These are phyloP conservation scores for Sisyra terminalis DNA, from an alignment of 2,888 invertebrate genomes.

Conservation along the genomic window DNA sequence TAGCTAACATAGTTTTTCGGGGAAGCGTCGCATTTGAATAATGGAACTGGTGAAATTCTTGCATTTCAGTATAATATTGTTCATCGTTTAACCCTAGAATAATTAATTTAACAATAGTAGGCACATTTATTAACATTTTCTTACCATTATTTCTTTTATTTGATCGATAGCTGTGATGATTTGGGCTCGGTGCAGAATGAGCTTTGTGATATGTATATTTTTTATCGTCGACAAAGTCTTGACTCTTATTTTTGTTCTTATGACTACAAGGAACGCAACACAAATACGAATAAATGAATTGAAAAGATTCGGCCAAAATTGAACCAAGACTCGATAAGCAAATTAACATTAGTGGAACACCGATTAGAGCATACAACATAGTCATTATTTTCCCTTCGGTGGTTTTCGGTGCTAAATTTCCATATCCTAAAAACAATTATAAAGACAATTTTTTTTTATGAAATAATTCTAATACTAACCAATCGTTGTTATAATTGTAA, in stretches of 20 bases:
- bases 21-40: slow-evolving; percentile 12
- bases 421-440: slow-evolving; percentile 47
- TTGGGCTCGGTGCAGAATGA: slow-evolving; percentile 29
- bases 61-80: not conserved
- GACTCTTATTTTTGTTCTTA: slow-evolving; percentile 11
- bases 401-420: slow-evolving; percentile 70
- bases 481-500: slow-evolving; percentile 78
- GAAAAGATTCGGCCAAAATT: slow-evolving; percentile 59
- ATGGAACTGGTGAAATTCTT: not conserved
- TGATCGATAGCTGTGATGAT: slow-evolving; percentile 1
- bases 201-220: slow-evolving; percentile 37
- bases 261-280: slow-evolving; percentile 22
- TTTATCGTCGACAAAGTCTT: not conserved
- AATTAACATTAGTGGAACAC: slow-evolving; percentile 73
- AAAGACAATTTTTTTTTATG: not conserved
- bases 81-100: not conserved
- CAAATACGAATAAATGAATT: slow-evolving; percentile 42
- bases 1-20: slow-evolving; percentile 25
- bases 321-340: slow-evolving; percentile 74
- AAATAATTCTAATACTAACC: slow-evolving; percentile 35
- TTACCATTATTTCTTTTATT: not conserved
- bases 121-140: too few relatives aligned
- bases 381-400: slow-evolving; percentile 69
- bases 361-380: slow-evolving; percentile 73
- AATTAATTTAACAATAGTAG: too few relatives aligned